Evolutionary conservation across 2,888 invertebrate species (phyloP), one percentile per base, ranked within the genome.

Genomic region (Diarsia mendica): DNA sequence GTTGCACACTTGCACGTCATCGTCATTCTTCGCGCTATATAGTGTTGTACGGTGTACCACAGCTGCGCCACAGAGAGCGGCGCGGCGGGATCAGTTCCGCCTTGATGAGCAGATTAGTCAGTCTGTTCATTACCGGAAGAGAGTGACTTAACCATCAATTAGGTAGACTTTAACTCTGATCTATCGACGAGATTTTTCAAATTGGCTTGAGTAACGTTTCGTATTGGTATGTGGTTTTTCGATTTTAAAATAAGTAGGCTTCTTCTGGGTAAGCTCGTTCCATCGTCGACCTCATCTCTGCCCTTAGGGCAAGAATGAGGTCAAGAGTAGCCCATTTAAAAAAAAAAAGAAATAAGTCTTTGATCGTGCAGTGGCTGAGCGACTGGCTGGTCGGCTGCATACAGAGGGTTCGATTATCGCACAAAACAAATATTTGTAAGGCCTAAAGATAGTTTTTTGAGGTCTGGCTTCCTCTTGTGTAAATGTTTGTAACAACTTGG

Each of bases 61-160:
- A n/a, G n/a, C n/a, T n/a, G n/a, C n/a, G 44, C 15, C 28, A 11
- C 61, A 67, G 55, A 58, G 58, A 58, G 60, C 61, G 28, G 69
- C 67, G 60, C 61, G 39, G 69, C 67, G 74, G 87, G 87, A 89
- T 89, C 85, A 88, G 90, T 93, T 92, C 91, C 91, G 90, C 90
- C 77, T 89, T 80, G 84, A 79, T 85, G 88, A 87, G 85, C 89
- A 89, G 85, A 87, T 89, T 86, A 88, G 80, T 72, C 39, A 18
- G 28, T 66, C n/a, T 49, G 75, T 85, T 86, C 89, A 90, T 92
- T 91, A 91, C 83, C 85, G 83, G 88, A 88, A 84, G 88, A 91
- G 90, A 89, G 89, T 91, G 64, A 82, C 67, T 67, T 55, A 67
- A 67, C 63, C 67, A 48, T 55, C 33, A 78, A 66, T 77, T 68